Percentiles rank a stretch among this genome's conserved stretches.
Conservation (phyloP, 2,113 vertebrate genomes). For the Dicentrarchus labrax region DNA sequence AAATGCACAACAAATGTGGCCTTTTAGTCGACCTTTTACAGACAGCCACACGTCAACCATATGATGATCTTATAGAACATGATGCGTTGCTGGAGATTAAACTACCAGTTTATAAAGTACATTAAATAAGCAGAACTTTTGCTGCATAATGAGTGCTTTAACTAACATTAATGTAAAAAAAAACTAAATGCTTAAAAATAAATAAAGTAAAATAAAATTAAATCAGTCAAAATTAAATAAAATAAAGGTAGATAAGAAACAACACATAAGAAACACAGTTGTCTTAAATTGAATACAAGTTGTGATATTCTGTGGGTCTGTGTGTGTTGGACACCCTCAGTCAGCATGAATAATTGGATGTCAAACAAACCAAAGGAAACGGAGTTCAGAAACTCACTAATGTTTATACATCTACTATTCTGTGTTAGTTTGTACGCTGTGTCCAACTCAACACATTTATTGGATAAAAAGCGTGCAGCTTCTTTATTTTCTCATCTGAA, state of each 20-base stretch:
- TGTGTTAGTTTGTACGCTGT: not conserved
- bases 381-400: not conserved
- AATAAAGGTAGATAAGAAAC: not conserved
- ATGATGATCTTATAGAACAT: too few species aligned
- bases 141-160: too few species aligned
- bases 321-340: not conserved
- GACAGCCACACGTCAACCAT: too few species aligned
- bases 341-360: not conserved
- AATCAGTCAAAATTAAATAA: not conserved
- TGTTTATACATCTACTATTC: not conserved
- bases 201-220: too few species aligned
- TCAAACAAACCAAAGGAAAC: conserved; percentile 8
- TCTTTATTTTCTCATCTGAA: conserved; percentile 9
- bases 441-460: not conserved
- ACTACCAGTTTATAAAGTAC: too few species aligned
- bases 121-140: too few species aligned
- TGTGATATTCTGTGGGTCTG: not conserved
- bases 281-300: too few species aligned
- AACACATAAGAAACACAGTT: not conserved
- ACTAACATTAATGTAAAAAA: too few species aligned
- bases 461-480: not conserved
- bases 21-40: too few species aligned
- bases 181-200: too few species aligned
- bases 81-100: too few species aligned
- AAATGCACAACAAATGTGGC: too few species aligned